phyloP scores from a whole-genome alignment of 2,797 vertebrate genomes.

The Rhinoraja longicauda region DNA sequence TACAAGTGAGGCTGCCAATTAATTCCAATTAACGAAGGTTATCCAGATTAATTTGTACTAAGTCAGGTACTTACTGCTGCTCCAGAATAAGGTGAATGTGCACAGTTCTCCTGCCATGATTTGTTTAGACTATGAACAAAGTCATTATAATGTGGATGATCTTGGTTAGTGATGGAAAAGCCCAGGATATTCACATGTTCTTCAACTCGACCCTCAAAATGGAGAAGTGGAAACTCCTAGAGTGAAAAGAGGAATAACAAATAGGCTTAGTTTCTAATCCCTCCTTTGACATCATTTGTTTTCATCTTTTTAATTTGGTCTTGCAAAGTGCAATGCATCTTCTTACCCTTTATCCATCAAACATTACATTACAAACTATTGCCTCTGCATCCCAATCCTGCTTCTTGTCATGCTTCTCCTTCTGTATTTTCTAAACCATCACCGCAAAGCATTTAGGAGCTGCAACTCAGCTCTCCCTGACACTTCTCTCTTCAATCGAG shows the following conservation, averaged over 20 bases:
- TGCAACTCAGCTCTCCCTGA: no score
- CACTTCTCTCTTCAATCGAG: not conserved
- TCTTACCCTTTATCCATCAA: no score
- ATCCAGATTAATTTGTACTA: not conserved
- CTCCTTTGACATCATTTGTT: not conserved
- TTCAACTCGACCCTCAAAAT: slow-evolving; percentile 75
- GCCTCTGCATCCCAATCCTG: not conserved
- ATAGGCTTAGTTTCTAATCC: not conserved
- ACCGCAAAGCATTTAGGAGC: not conserved
- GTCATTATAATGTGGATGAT: slow-evolving; percentile 90
- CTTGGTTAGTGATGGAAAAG: slow-evolving; percentile 95
- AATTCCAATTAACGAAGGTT: not conserved
- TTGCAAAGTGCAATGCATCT: not conserved
- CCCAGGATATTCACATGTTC: slow-evolving; percentile 88
- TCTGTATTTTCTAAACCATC: not conserved
- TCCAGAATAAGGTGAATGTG: slow-evolving; percentile 86
- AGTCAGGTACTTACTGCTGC: slow-evolving; percentile 71
- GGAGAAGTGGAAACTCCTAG: slow-evolving; percentile 89
- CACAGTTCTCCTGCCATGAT: slow-evolving; percentile 98
- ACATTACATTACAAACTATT: not conserved
- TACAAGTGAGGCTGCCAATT: not conserved
- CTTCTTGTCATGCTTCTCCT: not conserved
- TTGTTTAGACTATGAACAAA: slow-evolving; percentile 92
- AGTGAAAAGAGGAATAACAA: slow-evolving; percentile 5
- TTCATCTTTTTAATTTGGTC: not conserved